These are phyloP conservation scores for Morpho deidamia DNA, from an alignment of 2,888 invertebrate species.

Conservation along the genomic window DNA sequence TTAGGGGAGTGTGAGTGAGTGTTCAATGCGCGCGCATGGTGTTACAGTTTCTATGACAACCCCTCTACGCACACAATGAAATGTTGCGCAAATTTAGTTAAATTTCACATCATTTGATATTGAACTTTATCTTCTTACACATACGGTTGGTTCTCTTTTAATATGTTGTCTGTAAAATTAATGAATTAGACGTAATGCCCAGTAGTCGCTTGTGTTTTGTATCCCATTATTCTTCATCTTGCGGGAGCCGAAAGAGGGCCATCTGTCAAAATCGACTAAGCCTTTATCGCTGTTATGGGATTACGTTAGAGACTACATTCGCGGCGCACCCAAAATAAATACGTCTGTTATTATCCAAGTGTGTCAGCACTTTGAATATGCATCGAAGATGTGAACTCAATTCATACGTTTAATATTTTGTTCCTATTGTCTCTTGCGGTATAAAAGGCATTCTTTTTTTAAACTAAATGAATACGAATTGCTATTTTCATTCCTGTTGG, in stretches of 20 bases:
- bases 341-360: conserved; percentile 19
- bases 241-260: conserved; percentile 26
- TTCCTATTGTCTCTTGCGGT: conserved; percentile 14
- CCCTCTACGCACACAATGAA: conserved; percentile 68
- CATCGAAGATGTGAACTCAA: conserved; percentile 19
- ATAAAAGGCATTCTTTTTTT: background rate
- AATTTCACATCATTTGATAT: conserved; percentile 21
- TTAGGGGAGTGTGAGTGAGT: conserved; percentile 46
- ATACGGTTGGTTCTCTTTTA: conserved; percentile 30
- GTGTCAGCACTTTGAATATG: conserved; percentile 23
- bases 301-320: conserved; percentile 17
- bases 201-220: conserved; percentile 64
- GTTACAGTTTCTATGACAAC: conserved; percentile 77
- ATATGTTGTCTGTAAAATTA: conserved; percentile 56
- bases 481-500: background rate
- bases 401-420: conserved; percentile 16
- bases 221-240: conserved; percentile 58
- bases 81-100: conserved; percentile 56
- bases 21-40: conserved; percentile 70
- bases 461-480: background rate
- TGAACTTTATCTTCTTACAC: conserved; percentile 9
- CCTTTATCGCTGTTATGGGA: conserved; percentile 20
- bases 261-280: conserved; percentile 29
- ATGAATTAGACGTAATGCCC: conserved; percentile 71
- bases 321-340: conserved; percentile 9